phyloP scores from a whole-genome alignment of 2,113 vertebrate species.

The Stigmatopora argus region DNA sequence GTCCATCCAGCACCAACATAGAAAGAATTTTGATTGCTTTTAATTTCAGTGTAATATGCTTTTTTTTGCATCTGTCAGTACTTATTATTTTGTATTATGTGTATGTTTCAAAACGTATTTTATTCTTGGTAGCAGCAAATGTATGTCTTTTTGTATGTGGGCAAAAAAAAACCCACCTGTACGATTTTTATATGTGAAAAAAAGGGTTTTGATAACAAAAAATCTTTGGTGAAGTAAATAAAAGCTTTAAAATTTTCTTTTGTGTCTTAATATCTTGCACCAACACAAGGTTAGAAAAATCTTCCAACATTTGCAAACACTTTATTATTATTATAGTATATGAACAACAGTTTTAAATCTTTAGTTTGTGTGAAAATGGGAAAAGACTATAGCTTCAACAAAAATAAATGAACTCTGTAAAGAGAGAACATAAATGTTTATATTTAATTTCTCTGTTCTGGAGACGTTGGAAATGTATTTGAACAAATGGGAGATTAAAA shows the following conservation, averaged over 20 bases:
- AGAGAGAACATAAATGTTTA: neutral
- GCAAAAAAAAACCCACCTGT: constrained; percentile 8
- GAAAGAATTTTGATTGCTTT: constrained; percentile 1
- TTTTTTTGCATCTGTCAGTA: constrained; percentile 48
- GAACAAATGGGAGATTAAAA: neutral
- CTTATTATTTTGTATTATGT: constrained; percentile 45
- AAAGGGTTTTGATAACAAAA: constrained; percentile 53
- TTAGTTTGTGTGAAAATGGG: no score
- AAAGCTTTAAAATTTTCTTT: constrained; percentile 8
- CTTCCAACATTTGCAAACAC: neutral
- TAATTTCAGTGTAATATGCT: constrained; percentile 56
- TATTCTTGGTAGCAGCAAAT: constrained; percentile 45
- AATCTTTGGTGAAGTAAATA: constrained; percentile 26
- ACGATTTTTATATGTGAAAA: constrained; percentile 53
- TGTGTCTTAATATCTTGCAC: neutral
- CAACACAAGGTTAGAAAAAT: neutral
- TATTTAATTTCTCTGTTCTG: neutral
- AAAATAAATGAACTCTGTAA: no score
- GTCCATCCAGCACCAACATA: constrained; percentile 18
- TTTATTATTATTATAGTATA: no score
- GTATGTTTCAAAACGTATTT: constrained; percentile 47
- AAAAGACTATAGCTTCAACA: no score
- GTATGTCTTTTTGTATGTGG: constrained; percentile 18
- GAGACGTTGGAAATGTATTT: no score
- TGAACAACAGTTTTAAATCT: neutral